Evolutionary conservation across 2,888 invertebrate species (phyloP), one percentile per base, ranked within the genome.

Genomic region (Venustoraphidia nigricollis): DNA sequence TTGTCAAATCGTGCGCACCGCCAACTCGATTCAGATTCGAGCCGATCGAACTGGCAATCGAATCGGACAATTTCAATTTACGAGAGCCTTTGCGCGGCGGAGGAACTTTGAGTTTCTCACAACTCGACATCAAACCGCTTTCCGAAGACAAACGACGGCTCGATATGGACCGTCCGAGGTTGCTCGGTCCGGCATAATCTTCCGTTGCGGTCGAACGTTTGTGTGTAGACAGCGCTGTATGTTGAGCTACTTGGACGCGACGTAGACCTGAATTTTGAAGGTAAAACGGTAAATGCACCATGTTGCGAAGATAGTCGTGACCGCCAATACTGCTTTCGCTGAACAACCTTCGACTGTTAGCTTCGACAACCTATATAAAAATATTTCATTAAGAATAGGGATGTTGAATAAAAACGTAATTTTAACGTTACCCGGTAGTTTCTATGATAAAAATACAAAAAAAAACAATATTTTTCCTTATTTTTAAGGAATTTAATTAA

Each of bases 271-370:
- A 93, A 69, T 95, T 96, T 72, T 98, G 97, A 50, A 98, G 73
- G 66, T 93, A 98, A 69, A 98, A 97, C 0, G 98, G 98, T 59
- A 98, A 73, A 65, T 96, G 97, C 27, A 98, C 93, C 75, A 97
- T 83, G 65, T 97, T 97, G 53, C 91, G 79, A 44, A 96, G 70
- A 63, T 94, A 95, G 67, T 88, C 89, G 72, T 94, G 92, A 0
- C 95, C 95, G 51, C 93, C 93, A 56, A 96, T 93, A 65, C 86
- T 88, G 53, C 85, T 90, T 65, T 95, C 95, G 36, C 83, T 85
- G 58, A 93, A 87, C 36, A 91, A 76, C 17, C 90, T 77, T 11
- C 88, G 77, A 58, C 90, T 88, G 66, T 91, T 92, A 50, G 87
- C 76, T 69, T 93, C 92, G 44, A 92, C 90, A 10, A 92, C 90